These are phyloP conservation scores for Willisornis vidua DNA, from an alignment of 2,113 vertebrate species.

Conservation along the genomic window DNA sequence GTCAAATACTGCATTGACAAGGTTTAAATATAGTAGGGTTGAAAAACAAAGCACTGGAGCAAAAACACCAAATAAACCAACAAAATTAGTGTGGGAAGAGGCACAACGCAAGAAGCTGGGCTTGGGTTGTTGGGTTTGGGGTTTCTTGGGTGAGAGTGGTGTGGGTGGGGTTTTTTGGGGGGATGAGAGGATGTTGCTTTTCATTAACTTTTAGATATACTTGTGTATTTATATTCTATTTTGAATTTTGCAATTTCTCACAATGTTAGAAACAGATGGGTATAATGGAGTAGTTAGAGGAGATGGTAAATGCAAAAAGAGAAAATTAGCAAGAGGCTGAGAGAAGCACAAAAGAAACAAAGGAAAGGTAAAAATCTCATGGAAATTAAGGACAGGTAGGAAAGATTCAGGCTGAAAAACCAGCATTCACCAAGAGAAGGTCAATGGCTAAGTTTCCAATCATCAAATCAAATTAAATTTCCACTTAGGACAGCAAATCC, in stretches of 20 bases:
- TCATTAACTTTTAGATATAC: not conserved
- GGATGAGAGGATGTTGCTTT: rapidly evolving
- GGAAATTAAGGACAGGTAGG: not conserved
- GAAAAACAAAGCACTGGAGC: not conserved
- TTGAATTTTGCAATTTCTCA: not conserved
- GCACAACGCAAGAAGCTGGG: not conserved
- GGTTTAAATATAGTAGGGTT: not conserved
- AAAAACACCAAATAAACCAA: not conserved
- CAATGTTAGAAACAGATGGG: not conserved
- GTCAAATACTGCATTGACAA: not conserved
- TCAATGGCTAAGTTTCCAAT: not conserved
- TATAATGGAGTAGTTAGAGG: not conserved
- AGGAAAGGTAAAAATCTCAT: not conserved
- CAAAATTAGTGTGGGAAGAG: not conserved
- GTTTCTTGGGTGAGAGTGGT: not conserved
- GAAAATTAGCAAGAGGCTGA: not conserved
- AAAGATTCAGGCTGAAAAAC: not conserved
- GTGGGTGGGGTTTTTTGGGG: not conserved
- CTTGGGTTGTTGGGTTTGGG: not conserved
- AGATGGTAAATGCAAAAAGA: not conserved
- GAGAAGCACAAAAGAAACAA: not conserved
- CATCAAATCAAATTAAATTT: not conserved
- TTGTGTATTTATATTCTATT: not conserved
- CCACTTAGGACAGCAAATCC: not conserved
- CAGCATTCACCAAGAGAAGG: not conserved